Evolutionary conservation across 2,888 invertebrate species (phyloP).

Genomic region (Malachius bipustulatus): DNA sequence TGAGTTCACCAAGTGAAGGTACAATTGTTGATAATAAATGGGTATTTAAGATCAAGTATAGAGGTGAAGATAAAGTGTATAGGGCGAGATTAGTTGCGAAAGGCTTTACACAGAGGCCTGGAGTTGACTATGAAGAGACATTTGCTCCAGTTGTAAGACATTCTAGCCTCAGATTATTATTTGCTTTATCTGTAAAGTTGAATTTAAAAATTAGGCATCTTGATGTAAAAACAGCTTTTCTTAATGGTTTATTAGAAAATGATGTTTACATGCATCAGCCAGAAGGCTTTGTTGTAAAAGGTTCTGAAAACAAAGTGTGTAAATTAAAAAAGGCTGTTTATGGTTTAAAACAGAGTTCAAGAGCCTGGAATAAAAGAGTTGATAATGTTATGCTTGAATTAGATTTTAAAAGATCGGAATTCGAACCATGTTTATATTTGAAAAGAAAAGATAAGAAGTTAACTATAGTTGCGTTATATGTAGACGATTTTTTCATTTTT

Average conservation of each 20-base stretch:
- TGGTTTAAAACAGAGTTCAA: slow-evolving; percentile 15
- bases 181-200: too few species aligned
- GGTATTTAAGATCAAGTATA: too few species aligned
- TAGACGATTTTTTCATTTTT: slow-evolving; percentile 19
- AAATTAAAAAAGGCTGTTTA: slow-evolving; percentile 12
- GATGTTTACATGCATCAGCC: slow-evolving; percentile 4
- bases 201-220: too few species aligned
- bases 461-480: slow-evolving; percentile 16
- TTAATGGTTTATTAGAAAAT: too few species aligned
- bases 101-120: too few species aligned
- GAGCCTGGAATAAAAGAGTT: slow-evolving; percentile 7
- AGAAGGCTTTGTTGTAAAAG: neutral
- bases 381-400: neutral
- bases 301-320: neutral
- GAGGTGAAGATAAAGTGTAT: too few species aligned
- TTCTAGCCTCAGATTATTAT: too few species aligned
- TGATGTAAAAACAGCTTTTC: too few species aligned
- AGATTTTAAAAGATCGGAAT: slow-evolving; percentile 9
- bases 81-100: too few species aligned
- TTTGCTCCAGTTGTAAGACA: too few species aligned
- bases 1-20: slow-evolving; percentile 11
- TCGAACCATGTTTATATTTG: slow-evolving; percentile 16
- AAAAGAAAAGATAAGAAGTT: slow-evolving; percentile 12
- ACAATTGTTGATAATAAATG: slow-evolving; percentile 18
- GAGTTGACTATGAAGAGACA: too few species aligned